phyloP scores from a whole-genome alignment of 1,140 invertebrate species.

The Brachionus rotundiformis region DNA sequence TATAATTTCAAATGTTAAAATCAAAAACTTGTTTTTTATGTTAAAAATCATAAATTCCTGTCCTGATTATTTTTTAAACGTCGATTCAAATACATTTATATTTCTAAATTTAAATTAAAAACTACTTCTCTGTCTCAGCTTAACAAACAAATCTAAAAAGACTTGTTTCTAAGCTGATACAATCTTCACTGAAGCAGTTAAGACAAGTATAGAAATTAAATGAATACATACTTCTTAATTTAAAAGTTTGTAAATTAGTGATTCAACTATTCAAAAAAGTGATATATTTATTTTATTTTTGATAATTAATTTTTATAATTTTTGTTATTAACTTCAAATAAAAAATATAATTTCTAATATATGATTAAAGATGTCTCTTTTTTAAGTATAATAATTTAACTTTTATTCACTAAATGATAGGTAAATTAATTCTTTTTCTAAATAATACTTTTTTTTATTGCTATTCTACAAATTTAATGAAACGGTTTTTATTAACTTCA shows the following conservation, averaged over 20 bases:
- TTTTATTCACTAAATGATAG: no score
- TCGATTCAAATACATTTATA: no score
- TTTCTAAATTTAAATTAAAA: neutral
- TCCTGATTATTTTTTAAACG: no score
- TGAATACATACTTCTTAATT: neutral
- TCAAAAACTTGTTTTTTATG: no score
- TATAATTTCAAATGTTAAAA: no score
- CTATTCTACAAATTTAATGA: no score
- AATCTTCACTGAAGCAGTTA: neutral
- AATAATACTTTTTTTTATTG: no score
- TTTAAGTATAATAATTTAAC: no score
- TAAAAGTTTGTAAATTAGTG: neutral
- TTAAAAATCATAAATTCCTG: no score
- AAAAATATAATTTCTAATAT: neutral
- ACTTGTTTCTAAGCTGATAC: neutral
- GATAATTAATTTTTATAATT: neutral
- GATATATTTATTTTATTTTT: neutral
- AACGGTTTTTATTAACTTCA: no score
- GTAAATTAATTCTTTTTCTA: no score
- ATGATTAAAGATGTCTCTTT: no score
- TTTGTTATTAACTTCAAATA: neutral
- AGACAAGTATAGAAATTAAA: neutral
- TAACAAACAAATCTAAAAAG: neutral
- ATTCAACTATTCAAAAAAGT: neutral
- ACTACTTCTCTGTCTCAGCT: neutral